Conservation (phyloP, 2,888 invertebrate species). For the Malacosoma neustria region DNA sequence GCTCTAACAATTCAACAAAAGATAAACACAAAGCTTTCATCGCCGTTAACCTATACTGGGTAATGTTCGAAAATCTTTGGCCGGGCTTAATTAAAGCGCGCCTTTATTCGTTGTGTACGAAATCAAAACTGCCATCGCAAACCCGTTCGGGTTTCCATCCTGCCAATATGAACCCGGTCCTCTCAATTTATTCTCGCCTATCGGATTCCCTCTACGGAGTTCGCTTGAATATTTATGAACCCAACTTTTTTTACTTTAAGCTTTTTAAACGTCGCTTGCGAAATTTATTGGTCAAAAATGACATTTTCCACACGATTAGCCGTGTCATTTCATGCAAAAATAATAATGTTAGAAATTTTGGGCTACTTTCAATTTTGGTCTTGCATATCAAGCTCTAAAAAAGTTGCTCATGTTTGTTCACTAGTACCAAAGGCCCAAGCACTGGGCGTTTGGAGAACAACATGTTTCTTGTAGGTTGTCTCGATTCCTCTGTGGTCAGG, state of each 20-base stretch:
- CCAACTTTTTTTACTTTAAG: slow-evolving; percentile 41
- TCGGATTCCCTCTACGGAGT: slow-evolving; percentile 39
- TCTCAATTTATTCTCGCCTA: slow-evolving; percentile 47
- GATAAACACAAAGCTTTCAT: not conserved
- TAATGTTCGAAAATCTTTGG: not conserved
- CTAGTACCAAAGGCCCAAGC: too few relatives aligned
- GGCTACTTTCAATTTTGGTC: not conserved
- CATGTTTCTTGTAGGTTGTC: too few relatives aligned
- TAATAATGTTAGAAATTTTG: not conserved
- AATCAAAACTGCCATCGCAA: not conserved
- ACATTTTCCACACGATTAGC: not conserved
- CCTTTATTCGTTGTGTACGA: not conserved
- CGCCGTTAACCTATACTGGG: not conserved
- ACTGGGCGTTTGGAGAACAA: too few relatives aligned
- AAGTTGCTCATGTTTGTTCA: too few relatives aligned
- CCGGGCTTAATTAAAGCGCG: not conserved
- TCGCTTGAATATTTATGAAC: slow-evolving; percentile 53
- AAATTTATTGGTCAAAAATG: slow-evolving; percentile 21
- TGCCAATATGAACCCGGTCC: slow-evolving; percentile 34
- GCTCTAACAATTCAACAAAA: not conserved
- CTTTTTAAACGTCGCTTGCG: slow-evolving; percentile 32
- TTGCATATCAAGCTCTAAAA: too few relatives aligned
- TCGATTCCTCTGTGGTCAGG: too few relatives aligned
- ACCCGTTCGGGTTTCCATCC: slow-evolving; percentile 2
- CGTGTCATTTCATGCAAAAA: not conserved